Conservation (phyloP, 2,888 invertebrate species). For the Ormyrus labotus region DNA sequence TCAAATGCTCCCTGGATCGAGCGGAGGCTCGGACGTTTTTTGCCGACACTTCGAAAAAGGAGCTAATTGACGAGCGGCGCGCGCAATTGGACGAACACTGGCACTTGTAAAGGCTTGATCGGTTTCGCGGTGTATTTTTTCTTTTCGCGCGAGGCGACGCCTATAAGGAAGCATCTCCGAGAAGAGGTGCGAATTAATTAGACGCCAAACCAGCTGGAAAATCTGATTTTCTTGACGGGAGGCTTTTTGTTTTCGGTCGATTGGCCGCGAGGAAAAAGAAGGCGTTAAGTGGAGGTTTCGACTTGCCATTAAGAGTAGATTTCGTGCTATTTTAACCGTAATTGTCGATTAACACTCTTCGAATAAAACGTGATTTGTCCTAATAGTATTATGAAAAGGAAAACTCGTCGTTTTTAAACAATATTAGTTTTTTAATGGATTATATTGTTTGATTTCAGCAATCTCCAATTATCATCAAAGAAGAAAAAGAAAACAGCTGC, state of each 20-base stretch:
- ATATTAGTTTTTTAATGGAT: too few species aligned
- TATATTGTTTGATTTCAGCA: slow-evolving; percentile 29
- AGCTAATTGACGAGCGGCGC: slow-evolving; percentile 39
- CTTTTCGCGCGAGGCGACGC: neutral
- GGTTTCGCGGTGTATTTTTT: slow-evolving; percentile 14
- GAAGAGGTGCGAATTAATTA: slow-evolving; percentile 39
- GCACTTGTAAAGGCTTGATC: slow-evolving; percentile 35
- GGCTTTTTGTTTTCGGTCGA: too few species aligned
- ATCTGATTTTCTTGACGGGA: too few species aligned
- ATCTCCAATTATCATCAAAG: slow-evolving; percentile 25
- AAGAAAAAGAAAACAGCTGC: slow-evolving; percentile 38
- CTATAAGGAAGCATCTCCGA: slow-evolving; percentile 18
- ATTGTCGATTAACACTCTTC: too few species aligned
- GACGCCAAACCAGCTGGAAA: neutral
- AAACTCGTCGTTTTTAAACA: too few species aligned
- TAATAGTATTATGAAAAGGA: neutral
- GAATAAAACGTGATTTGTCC: too few species aligned
- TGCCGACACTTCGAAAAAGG: slow-evolving; percentile 41
- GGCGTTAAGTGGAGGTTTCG: too few species aligned
- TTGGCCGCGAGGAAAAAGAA: too few species aligned
- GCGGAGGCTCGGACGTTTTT: neutral
- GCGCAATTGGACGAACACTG: neutral
- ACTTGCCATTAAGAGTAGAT: too few species aligned
- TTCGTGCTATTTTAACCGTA: too few species aligned
- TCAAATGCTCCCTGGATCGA: neutral